Evolutionary conservation across 2,113 vertebrate genomes (phyloP).

Genomic region (Xiphophorus hellerii): DNA sequence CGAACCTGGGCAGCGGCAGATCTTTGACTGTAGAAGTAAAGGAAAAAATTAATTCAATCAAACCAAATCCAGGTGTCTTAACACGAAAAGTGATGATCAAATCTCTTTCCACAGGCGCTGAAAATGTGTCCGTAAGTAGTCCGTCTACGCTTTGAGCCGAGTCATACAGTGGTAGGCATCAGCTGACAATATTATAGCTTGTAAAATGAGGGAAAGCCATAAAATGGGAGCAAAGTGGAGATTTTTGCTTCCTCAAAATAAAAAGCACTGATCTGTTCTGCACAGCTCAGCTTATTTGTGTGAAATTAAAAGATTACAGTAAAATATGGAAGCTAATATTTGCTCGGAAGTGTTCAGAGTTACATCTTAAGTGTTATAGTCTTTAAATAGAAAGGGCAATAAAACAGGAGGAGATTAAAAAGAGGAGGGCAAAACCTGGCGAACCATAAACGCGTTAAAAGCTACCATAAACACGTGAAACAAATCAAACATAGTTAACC

Average conservation of each 20-base stretch:
- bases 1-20: slow-evolving; percentile 92
- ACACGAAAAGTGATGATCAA: neutral
- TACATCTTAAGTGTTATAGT: neutral
- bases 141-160: neutral
- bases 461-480: neutral
- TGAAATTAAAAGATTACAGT: neutral
- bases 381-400: neutral
- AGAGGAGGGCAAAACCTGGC: neutral
- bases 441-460: neutral
- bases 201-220: slow-evolving; percentile 5
- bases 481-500: neutral
- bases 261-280: neutral
- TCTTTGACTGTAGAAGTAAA: slow-evolving; percentile 88
- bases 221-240: slow-evolving; percentile 7
- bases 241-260: slow-evolving; percentile 29
- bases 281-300: neutral
- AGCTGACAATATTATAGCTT: slow-evolving; percentile 1
- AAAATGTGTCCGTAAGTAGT: neutral
- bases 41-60: neutral
- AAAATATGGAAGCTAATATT: neutral
- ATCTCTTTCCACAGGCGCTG: neutral
- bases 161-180: neutral
- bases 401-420: neutral
- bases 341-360: neutral
- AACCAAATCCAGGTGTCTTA: neutral